Conservation (phyloP, 2,888 invertebrate genomes). For the Tetrapedia diversipes region DNA sequence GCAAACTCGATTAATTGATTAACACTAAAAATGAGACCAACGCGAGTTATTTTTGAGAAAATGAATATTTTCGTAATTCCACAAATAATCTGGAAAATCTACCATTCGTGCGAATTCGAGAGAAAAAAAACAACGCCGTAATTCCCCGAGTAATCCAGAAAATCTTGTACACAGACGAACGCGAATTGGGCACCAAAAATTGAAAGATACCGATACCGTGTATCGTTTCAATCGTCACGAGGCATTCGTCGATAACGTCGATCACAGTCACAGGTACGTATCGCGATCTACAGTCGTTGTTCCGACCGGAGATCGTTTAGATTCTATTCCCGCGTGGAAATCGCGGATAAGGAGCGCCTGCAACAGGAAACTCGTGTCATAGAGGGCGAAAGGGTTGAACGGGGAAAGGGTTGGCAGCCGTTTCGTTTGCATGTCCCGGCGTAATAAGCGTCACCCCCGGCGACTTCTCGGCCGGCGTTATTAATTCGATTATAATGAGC, state of each 20-base stretch:
- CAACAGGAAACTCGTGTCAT: slow-evolving; percentile 1
- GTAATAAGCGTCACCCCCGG: slow-evolving; percentile 75
- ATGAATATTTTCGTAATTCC: no score
- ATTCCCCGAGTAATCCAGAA: no score
- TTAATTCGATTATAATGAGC: slow-evolving; percentile 81
- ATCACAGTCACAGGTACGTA: background rate
- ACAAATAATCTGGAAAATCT: no score
- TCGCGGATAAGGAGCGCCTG: slow-evolving; percentile 19
- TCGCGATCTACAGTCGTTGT: background rate
- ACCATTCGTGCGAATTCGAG: no score
- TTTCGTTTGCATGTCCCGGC: slow-evolving; percentile 73
- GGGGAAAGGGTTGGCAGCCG: slow-evolving; percentile 43
- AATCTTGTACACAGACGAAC: no score
- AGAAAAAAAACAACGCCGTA: no score
- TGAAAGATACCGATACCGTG: background rate
- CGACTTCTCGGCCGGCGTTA: slow-evolving; percentile 70
- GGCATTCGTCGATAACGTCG: background rate
- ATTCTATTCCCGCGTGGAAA: slow-evolving; percentile 29
- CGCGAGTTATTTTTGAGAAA: no score
- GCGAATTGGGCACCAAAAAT: no score
- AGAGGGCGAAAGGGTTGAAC: slow-evolving; percentile 27
- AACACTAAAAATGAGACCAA: no score
- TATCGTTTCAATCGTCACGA: background rate
- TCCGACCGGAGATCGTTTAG: slow-evolving; percentile 1
- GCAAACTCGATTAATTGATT: no score